phyloP scores from a whole-genome alignment of 2,797 vertebrate species.

The Karalla daura region DNA sequence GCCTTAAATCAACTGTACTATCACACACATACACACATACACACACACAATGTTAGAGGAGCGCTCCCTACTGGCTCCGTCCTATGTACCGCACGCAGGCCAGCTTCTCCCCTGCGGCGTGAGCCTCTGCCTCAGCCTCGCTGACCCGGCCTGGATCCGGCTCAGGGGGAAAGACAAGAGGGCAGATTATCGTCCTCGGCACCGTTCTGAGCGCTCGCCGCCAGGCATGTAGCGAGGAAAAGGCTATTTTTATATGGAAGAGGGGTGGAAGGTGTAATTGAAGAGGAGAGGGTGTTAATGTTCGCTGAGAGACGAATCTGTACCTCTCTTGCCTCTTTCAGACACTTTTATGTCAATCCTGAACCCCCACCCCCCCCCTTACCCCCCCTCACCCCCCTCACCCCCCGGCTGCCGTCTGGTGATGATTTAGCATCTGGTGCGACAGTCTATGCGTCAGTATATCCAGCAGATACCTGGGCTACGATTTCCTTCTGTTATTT shows the following conservation, averaged over 20 bases:
- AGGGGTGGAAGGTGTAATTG: constrained; percentile 10
- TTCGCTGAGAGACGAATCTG: background rate
- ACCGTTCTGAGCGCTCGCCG: constrained; percentile 20
- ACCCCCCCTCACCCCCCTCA: too few relatives aligned
- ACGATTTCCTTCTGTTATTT: too few relatives aligned
- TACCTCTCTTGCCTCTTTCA: constrained; percentile 14
- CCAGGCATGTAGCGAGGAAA: constrained; percentile 31
- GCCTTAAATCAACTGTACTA: constrained; percentile 13
- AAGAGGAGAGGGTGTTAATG: constrained; percentile 26
- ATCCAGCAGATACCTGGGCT: too few relatives aligned
- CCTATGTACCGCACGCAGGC: constrained; percentile 30
- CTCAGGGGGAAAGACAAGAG: constrained; percentile 44
- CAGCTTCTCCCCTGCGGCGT: constrained; percentile 38
- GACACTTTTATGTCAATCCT: constrained; percentile 3
- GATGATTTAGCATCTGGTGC: too few relatives aligned
- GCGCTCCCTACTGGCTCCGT: constrained; percentile 39
- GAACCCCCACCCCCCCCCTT: too few relatives aligned
- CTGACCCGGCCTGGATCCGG: constrained; percentile 49
- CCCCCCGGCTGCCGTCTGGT: too few relatives aligned
- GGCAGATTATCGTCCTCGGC: constrained; percentile 62
- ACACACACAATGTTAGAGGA: constrained; percentile 16
- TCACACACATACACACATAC: constrained; percentile 11
- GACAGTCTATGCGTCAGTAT: too few relatives aligned
- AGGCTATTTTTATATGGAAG: constrained; percentile 32
- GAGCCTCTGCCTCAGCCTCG: constrained; percentile 61